Evolutionary conservation across 2,888 invertebrate species (phyloP).

Genomic region (Yponomeuta sedellus): DNA sequence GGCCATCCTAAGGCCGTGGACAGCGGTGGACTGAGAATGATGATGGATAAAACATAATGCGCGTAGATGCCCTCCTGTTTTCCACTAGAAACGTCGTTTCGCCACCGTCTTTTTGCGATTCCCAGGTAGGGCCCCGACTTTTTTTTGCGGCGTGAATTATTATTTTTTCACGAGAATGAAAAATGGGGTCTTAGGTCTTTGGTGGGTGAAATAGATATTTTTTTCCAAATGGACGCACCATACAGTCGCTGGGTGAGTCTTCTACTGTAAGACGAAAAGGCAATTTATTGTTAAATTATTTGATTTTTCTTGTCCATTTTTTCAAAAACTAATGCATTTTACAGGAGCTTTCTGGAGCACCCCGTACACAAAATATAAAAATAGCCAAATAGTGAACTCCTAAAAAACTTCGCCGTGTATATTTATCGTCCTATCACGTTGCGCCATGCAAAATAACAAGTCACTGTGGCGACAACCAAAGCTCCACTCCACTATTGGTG

Average conservation of each 20-base stretch:
- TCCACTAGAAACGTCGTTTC: slow-evolving; percentile 13
- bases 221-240: too few relatives aligned
- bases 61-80: neutral
- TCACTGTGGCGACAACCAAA: neutral
- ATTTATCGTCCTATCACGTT: neutral
- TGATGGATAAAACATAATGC: too few relatives aligned
- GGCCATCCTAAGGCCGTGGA: too few relatives aligned
- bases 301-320: too few relatives aligned
- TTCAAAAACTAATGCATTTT: too few relatives aligned
- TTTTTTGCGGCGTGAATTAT: slow-evolving; percentile 1
- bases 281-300: too few relatives aligned
- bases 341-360: neutral
- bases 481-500: neutral
- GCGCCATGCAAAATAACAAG: neutral
- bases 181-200: neutral
- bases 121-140: neutral
- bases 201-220: neutral
- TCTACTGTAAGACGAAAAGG: too few relatives aligned
- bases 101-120: neutral
- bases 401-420: neutral
- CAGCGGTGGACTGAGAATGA: too few relatives aligned
- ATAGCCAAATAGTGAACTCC: neutral
- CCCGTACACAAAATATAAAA: neutral
- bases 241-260: too few relatives aligned
- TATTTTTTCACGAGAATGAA: slow-evolving; percentile 2